Percentiles rank a stretch among this genome's conserved stretches.
Evolutionary conservation across 1,140 invertebrate species (phyloP).

Genomic region (Tetraneura akinire): DNA sequence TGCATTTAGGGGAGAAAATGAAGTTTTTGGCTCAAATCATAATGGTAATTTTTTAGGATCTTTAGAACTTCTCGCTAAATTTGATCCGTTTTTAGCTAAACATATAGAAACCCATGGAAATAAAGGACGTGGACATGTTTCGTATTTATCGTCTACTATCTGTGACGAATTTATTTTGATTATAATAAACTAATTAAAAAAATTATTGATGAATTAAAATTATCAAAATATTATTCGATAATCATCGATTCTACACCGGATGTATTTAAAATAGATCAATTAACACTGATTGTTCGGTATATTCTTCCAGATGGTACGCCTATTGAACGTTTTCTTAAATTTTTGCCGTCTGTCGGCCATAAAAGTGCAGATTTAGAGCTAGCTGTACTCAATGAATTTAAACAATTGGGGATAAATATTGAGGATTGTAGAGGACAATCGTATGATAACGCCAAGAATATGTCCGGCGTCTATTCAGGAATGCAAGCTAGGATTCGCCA

Average conservation of each 20-base stretch:
- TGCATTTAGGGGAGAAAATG: background rate
- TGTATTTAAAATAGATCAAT: background rate
- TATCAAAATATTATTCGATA: background rate
- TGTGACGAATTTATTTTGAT: background rate
- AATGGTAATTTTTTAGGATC: background rate
- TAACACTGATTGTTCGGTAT: slow-evolving; percentile 54
- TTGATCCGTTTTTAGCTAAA: slow-evolving; percentile 9
- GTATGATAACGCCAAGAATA: too few relatives aligned
- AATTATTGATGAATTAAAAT: background rate
- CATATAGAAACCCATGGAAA: background rate
- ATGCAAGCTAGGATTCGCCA: too few relatives aligned
- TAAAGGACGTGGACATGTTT: background rate
- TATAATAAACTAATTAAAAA: background rate
- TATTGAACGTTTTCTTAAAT: slow-evolving; percentile 51
- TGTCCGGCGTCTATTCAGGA: too few relatives aligned
- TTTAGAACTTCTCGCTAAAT: background rate
- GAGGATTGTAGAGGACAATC: too few relatives aligned
- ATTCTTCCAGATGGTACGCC: slow-evolving; percentile 54
- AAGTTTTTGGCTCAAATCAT: background rate
- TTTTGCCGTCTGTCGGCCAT: slow-evolving; percentile 50
- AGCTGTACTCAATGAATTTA: slow-evolving; percentile 49
- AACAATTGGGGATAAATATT: slow-evolving; percentile 53
- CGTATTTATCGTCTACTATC: slow-evolving; percentile 37
- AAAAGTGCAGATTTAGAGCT: slow-evolving; percentile 44
- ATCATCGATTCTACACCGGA: background rate